Evolutionary conservation across 2,797 vertebrate genomes (phyloP), one percentile per base, ranked within the genome.

Genomic region (Acrocephalus scirpaceus): DNA sequence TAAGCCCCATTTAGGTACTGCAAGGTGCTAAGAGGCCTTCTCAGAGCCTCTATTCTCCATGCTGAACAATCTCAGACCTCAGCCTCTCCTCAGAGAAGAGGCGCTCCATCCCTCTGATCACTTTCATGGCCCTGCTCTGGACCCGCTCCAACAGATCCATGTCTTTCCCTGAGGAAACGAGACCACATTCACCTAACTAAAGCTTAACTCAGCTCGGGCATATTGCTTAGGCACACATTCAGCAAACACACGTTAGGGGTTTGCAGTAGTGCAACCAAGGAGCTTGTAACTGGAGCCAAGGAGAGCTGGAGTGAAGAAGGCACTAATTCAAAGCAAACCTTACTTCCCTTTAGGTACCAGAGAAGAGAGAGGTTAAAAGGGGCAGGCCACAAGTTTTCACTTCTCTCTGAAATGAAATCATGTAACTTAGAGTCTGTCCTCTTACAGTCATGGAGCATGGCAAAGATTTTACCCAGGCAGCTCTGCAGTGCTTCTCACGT

Each of bases 401-500:
- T 65, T 79, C 32, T 84, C 14, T 58, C 74, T 62, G 60, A 86
- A 94, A 90, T 48, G 0, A 91, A 82, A 62, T n/a, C 22, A 36
- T 82, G 5, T 51, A 73, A 85, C 79, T 51, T 32, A 70, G n/a
- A 40, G 8, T 51, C 87, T 57, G 26, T 70, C 26, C 32, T 61
- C 64, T 70, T 36, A n/a, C 34, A 90, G 25, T 47, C 44, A 44
- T 6, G 2, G 22, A 34, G 29, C 3, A 10, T 69, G 50, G 57
- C 45, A 77, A 77, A 80, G 42, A 71, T 86, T 85, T 86, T 88
- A 95, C 34, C 57, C 70, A 54, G 62, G 61, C 58, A 81, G 50
- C 65, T 83, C 72, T 72, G 42, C 45, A 82, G 18, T 6, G 9
- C n/a, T 77, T 93, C 72, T 80, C 87, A 77, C 0, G 0, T 47